A percentile compares a stretch with the other conserved stretches of the same genome.
These are phyloP conservation scores for Leptinotarsa rubiginosa DNA, from an alignment of 2,888 invertebrate genomes.

Conservation along the genomic window DNA sequence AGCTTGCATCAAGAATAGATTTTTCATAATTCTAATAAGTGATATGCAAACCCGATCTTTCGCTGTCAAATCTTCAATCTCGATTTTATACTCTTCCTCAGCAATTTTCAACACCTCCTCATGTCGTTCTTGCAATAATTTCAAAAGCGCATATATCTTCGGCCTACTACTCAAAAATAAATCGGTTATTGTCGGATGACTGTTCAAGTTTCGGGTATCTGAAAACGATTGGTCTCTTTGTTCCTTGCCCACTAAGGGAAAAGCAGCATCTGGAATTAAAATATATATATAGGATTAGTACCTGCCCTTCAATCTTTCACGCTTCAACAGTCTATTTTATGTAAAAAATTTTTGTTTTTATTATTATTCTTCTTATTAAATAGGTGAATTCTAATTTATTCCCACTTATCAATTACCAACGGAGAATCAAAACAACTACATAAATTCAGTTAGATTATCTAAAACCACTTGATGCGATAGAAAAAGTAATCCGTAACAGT, in stretches of 20 bases:
- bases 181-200: conserved; percentile 62
- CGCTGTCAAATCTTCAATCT: conserved; percentile 55
- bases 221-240: conserved; percentile 61
- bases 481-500: no score
- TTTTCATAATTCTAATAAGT: not conserved
- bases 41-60: conserved; percentile 60
- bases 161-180: conserved; percentile 65
- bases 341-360: no score
- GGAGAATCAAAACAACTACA: no score
- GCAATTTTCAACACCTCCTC: conserved; percentile 58
- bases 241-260: conserved; percentile 64
- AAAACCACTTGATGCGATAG: no score
- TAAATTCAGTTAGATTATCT: no score
- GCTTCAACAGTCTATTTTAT: no score
- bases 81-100: conserved; percentile 63
- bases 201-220: conserved; percentile 53
- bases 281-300: no score
- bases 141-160: conserved; percentile 66
- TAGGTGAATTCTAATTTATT: no score
- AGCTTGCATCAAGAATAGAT: no score
- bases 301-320: no score
- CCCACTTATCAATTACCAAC: no score
- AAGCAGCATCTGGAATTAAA: conserved; percentile 57
- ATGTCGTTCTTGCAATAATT: conserved; percentile 60
- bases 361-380: no score